These are phyloP conservation scores for Actinia equina DNA, from an alignment of 64 coral and sea anemone species.

Conservation along the genomic window DNA sequence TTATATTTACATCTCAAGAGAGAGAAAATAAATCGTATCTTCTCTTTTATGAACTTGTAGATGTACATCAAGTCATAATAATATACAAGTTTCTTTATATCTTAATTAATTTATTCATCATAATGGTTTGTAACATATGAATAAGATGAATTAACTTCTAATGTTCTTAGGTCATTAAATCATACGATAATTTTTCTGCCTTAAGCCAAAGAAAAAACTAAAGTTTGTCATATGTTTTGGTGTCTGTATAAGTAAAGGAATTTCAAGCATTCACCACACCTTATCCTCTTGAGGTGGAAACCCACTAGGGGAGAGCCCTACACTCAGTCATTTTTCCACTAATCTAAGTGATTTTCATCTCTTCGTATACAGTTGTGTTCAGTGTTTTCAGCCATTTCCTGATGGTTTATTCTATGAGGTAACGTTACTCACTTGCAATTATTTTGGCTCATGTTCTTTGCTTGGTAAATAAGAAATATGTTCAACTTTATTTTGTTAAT, in stretches of 20 bases:
- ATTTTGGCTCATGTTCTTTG: too few species aligned
- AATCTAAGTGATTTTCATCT: background rate
- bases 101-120: too few species aligned
- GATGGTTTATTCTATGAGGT: slow-evolving; percentile 83
- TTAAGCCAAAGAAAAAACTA: background rate
- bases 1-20: too few species aligned
- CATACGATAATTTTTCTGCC: background rate
- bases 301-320: background rate
- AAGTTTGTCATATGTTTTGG: background rate
- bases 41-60: too few species aligned
- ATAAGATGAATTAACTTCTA: background rate
- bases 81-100: too few species aligned
- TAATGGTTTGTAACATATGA: too few species aligned
- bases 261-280: background rate
- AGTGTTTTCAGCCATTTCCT: slow-evolving; percentile 77
- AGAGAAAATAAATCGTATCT: too few species aligned
- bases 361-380: slow-evolving; percentile 62
- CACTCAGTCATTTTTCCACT: too few species aligned
- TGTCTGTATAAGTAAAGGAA: background rate
- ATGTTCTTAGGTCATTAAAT: background rate
- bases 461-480: too few species aligned
- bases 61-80: too few species aligned
- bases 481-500: too few species aligned
- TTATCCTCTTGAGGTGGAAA: background rate
- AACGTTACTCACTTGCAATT: background rate